Percentiles rank a stretch among this genome's conserved stretches.
phyloP scores from a whole-genome alignment of 64 coral and sea anemone species.

The Montipora sp. region DNA sequence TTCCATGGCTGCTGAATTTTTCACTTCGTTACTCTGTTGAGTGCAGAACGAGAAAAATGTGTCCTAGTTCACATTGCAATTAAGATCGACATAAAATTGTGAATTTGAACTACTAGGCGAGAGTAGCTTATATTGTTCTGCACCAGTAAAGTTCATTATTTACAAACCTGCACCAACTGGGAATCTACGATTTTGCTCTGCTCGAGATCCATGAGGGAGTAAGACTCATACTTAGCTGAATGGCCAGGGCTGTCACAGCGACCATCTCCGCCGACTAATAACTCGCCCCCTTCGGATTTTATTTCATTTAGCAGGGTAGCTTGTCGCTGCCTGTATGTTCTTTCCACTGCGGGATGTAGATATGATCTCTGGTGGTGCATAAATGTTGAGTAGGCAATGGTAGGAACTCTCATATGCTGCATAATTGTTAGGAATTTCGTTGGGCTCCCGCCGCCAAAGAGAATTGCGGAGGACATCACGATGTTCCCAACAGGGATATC shows the following conservation, averaged over 20 bases:
- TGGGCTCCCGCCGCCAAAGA: slow-evolving; percentile 51
- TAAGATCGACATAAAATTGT: no score
- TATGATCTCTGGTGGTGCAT: slow-evolving; percentile 36
- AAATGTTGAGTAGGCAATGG: slow-evolving; percentile 45
- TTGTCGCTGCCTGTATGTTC: slow-evolving; percentile 7
- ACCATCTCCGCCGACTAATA: slow-evolving; percentile 13
- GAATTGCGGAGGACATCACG: slow-evolving; percentile 27
- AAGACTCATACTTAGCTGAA: slow-evolving; percentile 13
- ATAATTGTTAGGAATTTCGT: slow-evolving; percentile 47
- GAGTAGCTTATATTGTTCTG: not conserved
- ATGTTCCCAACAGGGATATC: slow-evolving; percentile 40
- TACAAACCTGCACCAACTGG: slow-evolving; percentile 15
- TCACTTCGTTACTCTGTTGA: slow-evolving; percentile 53
- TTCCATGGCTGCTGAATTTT: slow-evolving; percentile 45
- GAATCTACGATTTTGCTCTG: slow-evolving; percentile 17
- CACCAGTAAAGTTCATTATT: not conserved
- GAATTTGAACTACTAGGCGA: no score
- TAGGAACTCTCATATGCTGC: slow-evolving; percentile 30
- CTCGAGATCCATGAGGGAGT: slow-evolving; percentile 2
- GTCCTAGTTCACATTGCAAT: not conserved
- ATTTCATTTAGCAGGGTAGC: slow-evolving; percentile 1
- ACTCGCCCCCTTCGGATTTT: slow-evolving; percentile 10
- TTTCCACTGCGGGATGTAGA: slow-evolving; percentile 33
- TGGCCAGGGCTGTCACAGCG: slow-evolving; percentile 30
- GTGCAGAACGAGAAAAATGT: no score